Conservation (phyloP, 2,797 vertebrate species). For the Myiotriccus ornatus region DNA sequence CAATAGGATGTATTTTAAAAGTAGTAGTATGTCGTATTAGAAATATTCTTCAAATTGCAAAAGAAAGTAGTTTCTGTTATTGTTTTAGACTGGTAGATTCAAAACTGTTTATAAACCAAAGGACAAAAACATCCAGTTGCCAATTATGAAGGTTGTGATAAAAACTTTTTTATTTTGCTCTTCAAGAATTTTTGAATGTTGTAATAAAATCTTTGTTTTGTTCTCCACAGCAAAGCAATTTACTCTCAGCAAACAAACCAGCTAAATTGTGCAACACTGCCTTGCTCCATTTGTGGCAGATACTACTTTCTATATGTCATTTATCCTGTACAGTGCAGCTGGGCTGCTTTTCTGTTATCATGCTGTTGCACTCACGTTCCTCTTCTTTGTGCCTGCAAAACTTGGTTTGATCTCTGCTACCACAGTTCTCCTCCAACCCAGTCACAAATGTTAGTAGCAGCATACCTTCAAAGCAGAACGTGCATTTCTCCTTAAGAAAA, state of each 20-base stretch:
- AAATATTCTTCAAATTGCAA: neutral
- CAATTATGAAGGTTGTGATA: neutral
- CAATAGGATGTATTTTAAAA: neutral
- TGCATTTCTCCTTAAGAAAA: neutral
- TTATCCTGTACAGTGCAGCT: neutral
- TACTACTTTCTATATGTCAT: neutral
- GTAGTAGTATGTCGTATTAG: neutral
- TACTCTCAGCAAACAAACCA: neutral
- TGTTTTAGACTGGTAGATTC: neutral
- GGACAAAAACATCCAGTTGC: neutral
- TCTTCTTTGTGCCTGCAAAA: neutral
- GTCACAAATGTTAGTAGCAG: fast-evolving
- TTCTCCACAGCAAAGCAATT: neutral
- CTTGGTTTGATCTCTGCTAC: neutral
- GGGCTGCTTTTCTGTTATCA: neutral
- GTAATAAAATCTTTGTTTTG: neutral
- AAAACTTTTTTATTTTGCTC: neutral
- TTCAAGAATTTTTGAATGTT: neutral
- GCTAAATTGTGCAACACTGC: neutral
- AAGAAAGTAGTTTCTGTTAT: neutral
- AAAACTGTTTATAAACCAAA: neutral
- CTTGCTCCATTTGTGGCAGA: neutral
- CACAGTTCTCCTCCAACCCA: neutral
- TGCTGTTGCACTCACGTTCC: neutral
- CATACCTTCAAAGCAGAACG: neutral